Conservation (phyloP, 1,140 invertebrate genomes). For the Asbolus verrucosus region DNA sequence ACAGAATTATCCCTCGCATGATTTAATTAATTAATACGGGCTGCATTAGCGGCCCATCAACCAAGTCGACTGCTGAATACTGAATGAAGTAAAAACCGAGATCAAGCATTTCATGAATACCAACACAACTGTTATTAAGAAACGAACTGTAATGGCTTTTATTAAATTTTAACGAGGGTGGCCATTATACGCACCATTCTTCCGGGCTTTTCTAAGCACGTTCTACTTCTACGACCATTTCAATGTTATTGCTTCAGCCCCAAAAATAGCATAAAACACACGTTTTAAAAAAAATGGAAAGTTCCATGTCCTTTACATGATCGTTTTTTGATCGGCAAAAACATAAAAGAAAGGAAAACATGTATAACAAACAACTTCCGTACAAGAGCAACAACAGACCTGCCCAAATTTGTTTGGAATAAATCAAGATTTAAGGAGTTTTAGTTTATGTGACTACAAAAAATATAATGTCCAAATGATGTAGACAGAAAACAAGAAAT, state of each 20-base stretch:
- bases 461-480: too few species aligned
- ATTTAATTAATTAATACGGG: too few species aligned
- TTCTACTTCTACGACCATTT: not conserved
- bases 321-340: not conserved
- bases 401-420: not conserved
- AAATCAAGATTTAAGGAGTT: not conserved
- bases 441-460: too few species aligned
- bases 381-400: too few species aligned
- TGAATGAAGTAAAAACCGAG: not conserved
- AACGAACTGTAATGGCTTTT: conserved; percentile 1
- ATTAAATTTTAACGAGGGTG: conserved; percentile 4
- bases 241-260: conserved; percentile 1
- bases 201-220: too few species aligned
- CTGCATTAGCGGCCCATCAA: too few species aligned
- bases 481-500: too few species aligned
- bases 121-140: not conserved
- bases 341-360: too few species aligned
- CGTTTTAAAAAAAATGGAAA: not conserved
- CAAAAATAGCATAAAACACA: too few species aligned
- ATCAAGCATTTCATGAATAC: conserved; percentile 1
- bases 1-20: too few species aligned
- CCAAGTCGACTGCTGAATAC: too few species aligned
- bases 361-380: not conserved
- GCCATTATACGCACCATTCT: too few species aligned
- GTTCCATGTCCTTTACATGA: not conserved